Conservation (phyloP, 2,113 vertebrate genomes). For the Tympanuchus pallidicinctus region DNA sequence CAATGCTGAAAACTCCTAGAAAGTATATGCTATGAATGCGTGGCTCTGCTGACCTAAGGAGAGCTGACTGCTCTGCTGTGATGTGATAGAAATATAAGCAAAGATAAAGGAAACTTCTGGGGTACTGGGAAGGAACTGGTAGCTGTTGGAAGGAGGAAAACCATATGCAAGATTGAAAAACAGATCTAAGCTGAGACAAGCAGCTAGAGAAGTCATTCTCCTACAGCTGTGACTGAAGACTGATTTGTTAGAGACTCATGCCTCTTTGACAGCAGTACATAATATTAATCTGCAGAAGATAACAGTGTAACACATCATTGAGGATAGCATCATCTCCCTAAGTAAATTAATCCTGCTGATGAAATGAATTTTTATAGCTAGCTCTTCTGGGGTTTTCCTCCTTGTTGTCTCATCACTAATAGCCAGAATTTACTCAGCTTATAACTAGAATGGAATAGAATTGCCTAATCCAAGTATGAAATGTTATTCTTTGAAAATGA, state of each 20-base stretch:
- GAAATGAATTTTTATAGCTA: neutral
- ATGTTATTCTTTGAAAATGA: conserved; percentile 3
- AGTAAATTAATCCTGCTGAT: neutral
- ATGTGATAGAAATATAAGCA: conserved; percentile 19
- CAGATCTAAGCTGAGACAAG: neutral
- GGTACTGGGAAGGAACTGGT: conserved; percentile 17
- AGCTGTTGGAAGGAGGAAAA: neutral
- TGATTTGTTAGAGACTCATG: conserved; percentile 42
- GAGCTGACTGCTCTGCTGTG: neutral
- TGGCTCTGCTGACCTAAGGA: conserved; percentile 30
- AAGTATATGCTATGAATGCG: neutral
- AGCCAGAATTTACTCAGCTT: neutral
- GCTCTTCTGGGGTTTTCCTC: neutral
- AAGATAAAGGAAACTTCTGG: conserved; percentile 10
- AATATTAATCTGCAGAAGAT: conserved; percentile 12
- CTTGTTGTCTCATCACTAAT: neutral
- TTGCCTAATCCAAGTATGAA: conserved; percentile 44
- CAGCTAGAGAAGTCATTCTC: conserved; percentile 4
- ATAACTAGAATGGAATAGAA: conserved; percentile 5
- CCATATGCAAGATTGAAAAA: neutral
- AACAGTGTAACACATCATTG: neutral
- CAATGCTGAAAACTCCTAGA: neutral
- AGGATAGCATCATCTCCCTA: neutral
- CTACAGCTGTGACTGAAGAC: neutral
- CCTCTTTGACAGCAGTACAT: neutral